Base-by-base conservation (phyloP, 1,140 invertebrate species). In the Dendroctonus valens region DNA sequence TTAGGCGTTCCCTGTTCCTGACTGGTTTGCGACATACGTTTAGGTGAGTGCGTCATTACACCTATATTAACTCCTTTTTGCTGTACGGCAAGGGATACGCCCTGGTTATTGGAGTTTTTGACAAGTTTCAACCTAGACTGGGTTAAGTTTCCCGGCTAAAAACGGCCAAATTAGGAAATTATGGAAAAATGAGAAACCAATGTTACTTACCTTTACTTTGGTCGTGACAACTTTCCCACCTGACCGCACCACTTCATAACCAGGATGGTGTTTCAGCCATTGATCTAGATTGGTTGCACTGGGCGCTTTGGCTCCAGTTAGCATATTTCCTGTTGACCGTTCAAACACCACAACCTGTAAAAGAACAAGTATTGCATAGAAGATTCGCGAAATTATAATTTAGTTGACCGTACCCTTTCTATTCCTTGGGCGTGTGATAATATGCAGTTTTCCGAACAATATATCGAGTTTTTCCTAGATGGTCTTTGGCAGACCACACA, bases 391-490 rank as follows among this genome's bases (percentile, higher is more conserved):
- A 14, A 41, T n/a, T 50, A 52, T 3, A 57, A 57, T 46, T 26
- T 1, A 26, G 14, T 54, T 14, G 46, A 15, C 26, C 81, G 81
- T 79, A 86, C 85, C 78, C 84, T 81, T 70, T 83, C 82, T 11
- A 82, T 76, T 58, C 89, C 87, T 70, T 91, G 86, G 0, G 92
- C 91, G 80, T 96, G 92, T 68, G 88, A 88, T 46, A 90, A 80
- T 72, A 96, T 93, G 75, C 94, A 97, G 8, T 85, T 83, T 73
- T 94, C 90, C 69, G 91, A 91, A 75, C 95, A 97, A 79, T 94
- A 97, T 79, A 94, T 88, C 57, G 89, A 85, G 71, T 84, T 86
- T 67, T 83, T 77, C 70, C 88, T 79, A 0, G 88, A 83, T 70
- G 86, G 78, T 73, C 89, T 90, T 74, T 89, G 89, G 73, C 90